Evolutionary conservation across 1,140 invertebrate genomes (phyloP).

Genomic region (Elymnias hypermnestra): DNA sequence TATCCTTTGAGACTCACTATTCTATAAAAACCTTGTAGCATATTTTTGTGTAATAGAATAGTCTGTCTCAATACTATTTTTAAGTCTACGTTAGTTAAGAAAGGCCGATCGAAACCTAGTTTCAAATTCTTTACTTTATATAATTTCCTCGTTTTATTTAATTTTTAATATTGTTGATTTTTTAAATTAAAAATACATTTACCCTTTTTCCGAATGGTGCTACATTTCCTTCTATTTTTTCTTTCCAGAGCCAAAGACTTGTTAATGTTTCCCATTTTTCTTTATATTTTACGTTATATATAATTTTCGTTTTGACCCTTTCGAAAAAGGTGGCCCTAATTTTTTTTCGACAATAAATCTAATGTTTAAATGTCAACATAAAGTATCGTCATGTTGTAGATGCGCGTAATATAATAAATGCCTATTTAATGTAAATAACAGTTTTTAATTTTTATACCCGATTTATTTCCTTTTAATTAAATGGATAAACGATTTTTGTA

Average conservation of each 20-base stretch:
- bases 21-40: too few relatives aligned
- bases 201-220: constrained; percentile 61
- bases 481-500: too few relatives aligned
- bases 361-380: background rate
- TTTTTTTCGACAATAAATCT: constrained; percentile 48
- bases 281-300: constrained; percentile 40
- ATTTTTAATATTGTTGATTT: constrained; percentile 31
- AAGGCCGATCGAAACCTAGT: constrained; percentile 39
- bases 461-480: too few relatives aligned
- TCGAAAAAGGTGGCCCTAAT: constrained; percentile 42
- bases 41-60: constrained; percentile 1
- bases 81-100: constrained; percentile 14
- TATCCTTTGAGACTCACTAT: too few relatives aligned
- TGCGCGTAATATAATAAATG: constrained; percentile 73
- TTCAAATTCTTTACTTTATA: constrained; percentile 25
- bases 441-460: constrained; percentile 26
- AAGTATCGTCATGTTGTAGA: constrained; percentile 56
- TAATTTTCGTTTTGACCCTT: constrained; percentile 24
- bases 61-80: constrained; percentile 8
- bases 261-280: constrained; percentile 33
- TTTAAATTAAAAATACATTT: constrained; percentile 21
- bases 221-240: constrained; percentile 49
- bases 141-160: constrained; percentile 22
- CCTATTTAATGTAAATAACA: constrained; percentile 60
- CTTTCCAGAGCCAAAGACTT: constrained; percentile 66